Percentiles rank a stretch among this genome's conserved stretches.
Conservation (phyloP, 2,888 invertebrate species). For the Yponomeuta sedellus region DNA sequence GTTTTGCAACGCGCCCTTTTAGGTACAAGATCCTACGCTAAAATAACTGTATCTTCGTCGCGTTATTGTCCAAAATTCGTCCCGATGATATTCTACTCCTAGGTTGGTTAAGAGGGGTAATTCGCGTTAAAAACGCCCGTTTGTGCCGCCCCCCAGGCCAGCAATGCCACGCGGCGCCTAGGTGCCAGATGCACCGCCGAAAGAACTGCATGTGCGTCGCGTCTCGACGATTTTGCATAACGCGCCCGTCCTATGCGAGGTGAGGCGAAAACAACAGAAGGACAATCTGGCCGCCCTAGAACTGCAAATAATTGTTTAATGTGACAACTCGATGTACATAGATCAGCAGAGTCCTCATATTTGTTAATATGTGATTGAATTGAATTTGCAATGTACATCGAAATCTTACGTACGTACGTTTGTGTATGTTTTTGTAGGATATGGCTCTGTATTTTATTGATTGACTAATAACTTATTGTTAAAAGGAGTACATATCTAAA, state of each 20-base stretch:
- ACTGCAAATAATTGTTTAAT: not conserved
- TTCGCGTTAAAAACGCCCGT: conserved; percentile 36
- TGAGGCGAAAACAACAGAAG: not conserved
- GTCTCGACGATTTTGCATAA: conserved; percentile 48
- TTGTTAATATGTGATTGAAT: too few species aligned
- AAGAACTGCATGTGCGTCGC: conserved; percentile 41
- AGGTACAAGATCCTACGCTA: conserved; percentile 18
- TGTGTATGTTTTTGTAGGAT: too few species aligned
- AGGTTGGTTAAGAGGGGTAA: not conserved
- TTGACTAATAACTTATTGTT: too few species aligned
- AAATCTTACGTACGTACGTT: too few species aligned
- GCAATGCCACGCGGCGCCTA: conserved; percentile 40
- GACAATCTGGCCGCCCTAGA: not conserved
- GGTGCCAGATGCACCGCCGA: conserved; percentile 43
- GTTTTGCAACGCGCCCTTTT: conserved; percentile 27
- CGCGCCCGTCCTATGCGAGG: conserved; percentile 18
- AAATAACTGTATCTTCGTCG: conserved; percentile 39
- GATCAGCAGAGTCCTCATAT: too few species aligned
- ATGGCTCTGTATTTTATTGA: too few species aligned
- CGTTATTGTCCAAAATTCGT: conserved; percentile 29
- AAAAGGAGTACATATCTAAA: too few species aligned
- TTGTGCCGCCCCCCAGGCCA: conserved; percentile 23
- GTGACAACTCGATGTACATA: not conserved
- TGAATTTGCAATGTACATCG: too few species aligned
- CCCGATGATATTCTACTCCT: too few species aligned